Percentiles rank a stretch among this genome's conserved stretches.
phyloP scores from a whole-genome alignment of 2,113 vertebrate species.

The Hassar affinis region DNA sequence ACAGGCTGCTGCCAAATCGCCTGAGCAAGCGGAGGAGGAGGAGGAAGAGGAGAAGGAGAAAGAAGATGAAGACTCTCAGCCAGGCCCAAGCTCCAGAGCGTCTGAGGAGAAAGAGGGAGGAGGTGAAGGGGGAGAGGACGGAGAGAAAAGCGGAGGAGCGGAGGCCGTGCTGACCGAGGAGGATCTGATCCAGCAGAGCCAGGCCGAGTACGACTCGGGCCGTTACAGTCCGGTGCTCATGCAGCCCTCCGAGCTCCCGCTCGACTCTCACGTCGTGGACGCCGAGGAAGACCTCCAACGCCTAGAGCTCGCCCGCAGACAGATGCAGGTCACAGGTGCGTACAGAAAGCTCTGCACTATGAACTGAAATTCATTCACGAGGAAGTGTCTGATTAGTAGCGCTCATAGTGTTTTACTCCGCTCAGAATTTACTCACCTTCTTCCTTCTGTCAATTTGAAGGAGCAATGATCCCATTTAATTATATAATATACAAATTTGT shows the following conservation, averaged over 20 bases:
- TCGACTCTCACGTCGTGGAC: conserved; percentile 85
- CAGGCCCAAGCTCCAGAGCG: conserved; percentile 47
- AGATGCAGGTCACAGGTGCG: conserved; percentile 90
- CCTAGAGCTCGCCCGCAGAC: conserved; percentile 82
- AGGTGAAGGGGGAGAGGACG: conserved; percentile 55
- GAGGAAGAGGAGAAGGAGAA: not conserved
- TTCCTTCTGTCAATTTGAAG: too few species aligned
- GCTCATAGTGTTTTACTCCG: too few species aligned
- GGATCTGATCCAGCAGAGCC: conserved; percentile 95
- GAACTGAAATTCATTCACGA: not conserved
- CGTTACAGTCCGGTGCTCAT: conserved; percentile 91
- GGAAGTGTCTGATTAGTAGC: too few species aligned
- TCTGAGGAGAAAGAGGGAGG: conserved; percentile 26
- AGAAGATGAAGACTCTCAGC: conserved; percentile 31
- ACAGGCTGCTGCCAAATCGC: not conserved
- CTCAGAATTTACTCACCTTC: too few species aligned
- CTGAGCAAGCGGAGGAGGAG: not conserved
- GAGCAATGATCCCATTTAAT: too few species aligned
- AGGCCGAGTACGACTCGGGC: conserved; percentile 90
- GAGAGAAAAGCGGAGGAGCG: conserved; percentile 67
- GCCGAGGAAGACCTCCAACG: conserved; percentile 84
- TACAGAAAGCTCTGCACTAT: not conserved
- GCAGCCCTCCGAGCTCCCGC: conserved; percentile 81
- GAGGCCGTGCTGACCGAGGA: conserved; percentile 93
- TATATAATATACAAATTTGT: too few species aligned